These are phyloP conservation scores for Agrochola lychnidis DNA, from an alignment of 2,888 invertebrate genomes.

Conservation along the genomic window DNA sequence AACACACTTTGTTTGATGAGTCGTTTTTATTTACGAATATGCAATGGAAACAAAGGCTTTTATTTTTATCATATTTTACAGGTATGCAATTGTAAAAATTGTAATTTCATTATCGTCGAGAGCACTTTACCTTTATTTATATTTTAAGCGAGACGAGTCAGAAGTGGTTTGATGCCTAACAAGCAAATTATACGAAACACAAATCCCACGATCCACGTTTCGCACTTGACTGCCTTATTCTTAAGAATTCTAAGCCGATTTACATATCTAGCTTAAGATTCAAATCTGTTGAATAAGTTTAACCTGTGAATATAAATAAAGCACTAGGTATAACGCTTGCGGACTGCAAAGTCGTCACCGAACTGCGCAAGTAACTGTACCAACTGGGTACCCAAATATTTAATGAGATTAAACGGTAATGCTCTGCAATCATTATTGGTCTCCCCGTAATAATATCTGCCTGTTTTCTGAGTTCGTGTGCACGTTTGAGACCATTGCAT, in stretches of 20 bases:
- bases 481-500: conserved; percentile 64
- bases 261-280: conserved; percentile 79
- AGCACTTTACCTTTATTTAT: not conserved
- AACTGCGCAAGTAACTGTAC: conserved; percentile 73
- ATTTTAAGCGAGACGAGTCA: not conserved
- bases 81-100: too few relatives aligned
- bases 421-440: conserved; percentile 69
- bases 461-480: conserved; percentile 51
- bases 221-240: conserved; percentile 72
- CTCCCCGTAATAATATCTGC: conserved; percentile 54
- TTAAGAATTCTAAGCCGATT: conserved; percentile 77
- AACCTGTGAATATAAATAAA: conserved; percentile 81
- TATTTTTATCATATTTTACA: conserved; percentile 8
- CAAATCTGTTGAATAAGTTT: conserved; percentile 79
- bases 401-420: conserved; percentile 75
- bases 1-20: conserved; percentile 35
- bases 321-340: conserved; percentile 76
- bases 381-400: conserved; percentile 67
- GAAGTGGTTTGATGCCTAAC: conserved; percentile 34
- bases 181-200: conserved; percentile 61
- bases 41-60: conserved; percentile 18
- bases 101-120: not conserved
- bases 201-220: conserved; percentile 64
- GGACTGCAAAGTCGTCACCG: conserved; percentile 75
- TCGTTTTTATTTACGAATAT: conserved; percentile 26